Percentiles rank a stretch among this genome's conserved stretches.
These are phyloP conservation scores for Nebria brevicollis DNA, from an alignment of 2,888 invertebrate species.

Conservation along the genomic window DNA sequence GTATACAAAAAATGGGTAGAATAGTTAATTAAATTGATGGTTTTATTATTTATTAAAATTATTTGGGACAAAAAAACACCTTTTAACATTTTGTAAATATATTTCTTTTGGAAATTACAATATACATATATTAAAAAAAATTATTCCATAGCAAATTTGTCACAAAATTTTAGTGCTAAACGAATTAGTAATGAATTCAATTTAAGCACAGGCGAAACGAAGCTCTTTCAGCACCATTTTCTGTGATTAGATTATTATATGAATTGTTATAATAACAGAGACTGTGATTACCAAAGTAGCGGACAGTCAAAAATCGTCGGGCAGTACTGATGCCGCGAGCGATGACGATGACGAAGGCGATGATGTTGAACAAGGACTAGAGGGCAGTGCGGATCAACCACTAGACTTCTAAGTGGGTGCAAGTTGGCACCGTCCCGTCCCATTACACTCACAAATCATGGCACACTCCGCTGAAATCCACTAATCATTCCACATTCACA, in stretches of 20 bases:
- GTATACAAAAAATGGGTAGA: too few species aligned
- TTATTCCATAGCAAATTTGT: too few species aligned
- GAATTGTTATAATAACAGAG: constrained; percentile 49
- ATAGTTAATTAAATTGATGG: too few species aligned
- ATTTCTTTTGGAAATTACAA: neutral
- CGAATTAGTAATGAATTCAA: neutral
- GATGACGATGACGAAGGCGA: constrained; percentile 79
- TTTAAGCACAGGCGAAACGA: neutral
- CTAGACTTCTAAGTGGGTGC: constrained; percentile 72
- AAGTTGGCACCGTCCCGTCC: constrained; percentile 47
- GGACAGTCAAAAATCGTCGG: constrained; percentile 49
- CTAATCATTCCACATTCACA: constrained; percentile 10
- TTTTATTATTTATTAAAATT: too few species aligned
- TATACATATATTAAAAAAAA: too few species aligned
- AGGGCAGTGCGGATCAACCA: constrained; percentile 81
- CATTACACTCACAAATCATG: constrained; percentile 36
- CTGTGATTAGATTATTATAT: constrained; percentile 11
- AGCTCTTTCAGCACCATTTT: neutral
- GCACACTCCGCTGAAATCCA: constrained; percentile 17
- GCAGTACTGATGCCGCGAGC: constrained; percentile 68
- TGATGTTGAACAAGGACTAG: constrained; percentile 74
- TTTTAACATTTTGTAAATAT: too few species aligned
- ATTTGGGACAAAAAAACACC: too few species aligned
- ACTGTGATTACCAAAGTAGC: constrained; percentile 53
- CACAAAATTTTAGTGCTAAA: neutral